phyloP scores from a whole-genome alignment of 1,140 invertebrate species.

The Papilio aristodemus region DNA sequence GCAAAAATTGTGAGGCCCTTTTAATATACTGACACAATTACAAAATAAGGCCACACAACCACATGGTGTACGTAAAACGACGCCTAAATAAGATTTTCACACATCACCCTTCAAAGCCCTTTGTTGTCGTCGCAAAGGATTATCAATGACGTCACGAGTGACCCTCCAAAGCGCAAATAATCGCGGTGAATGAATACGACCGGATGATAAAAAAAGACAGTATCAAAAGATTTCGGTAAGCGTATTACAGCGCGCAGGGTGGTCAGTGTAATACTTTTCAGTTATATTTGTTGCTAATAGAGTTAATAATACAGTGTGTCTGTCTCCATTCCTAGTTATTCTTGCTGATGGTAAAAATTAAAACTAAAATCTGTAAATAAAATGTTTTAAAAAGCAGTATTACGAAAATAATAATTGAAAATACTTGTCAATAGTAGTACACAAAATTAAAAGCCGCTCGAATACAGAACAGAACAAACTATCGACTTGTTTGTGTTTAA shows the following conservation, averaged over 20 bases:
- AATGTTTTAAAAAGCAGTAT: too few relatives aligned
- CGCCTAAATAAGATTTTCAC: slow-evolving; percentile 17
- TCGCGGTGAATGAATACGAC: slow-evolving; percentile 19
- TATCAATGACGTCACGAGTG: slow-evolving; percentile 27
- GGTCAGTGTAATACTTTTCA: slow-evolving; percentile 4
- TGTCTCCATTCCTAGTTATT: too few relatives aligned
- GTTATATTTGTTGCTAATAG: slow-evolving; percentile 10
- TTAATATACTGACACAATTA: slow-evolving; percentile 25
- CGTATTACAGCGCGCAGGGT: slow-evolving; percentile 19
- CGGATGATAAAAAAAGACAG: slow-evolving; percentile 24
- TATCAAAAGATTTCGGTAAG: slow-evolving; percentile 27
- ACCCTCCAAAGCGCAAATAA: slow-evolving; percentile 26
- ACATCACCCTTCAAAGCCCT: slow-evolving; percentile 23
- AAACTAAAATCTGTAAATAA: too few relatives aligned
- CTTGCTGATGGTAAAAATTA: too few relatives aligned
- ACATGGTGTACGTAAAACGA: slow-evolving; percentile 19
- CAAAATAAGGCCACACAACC: slow-evolving; percentile 19
- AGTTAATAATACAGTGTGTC: neutral
- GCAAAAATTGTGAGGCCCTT: slow-evolving; percentile 10
- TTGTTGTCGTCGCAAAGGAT: slow-evolving; percentile 22
- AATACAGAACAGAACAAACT: slow-evolving; percentile 55
- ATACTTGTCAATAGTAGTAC: slow-evolving; percentile 4
- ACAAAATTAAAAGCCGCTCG: slow-evolving; percentile 4
- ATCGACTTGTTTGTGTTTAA: slow-evolving; percentile 63
- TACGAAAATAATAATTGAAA: too few relatives aligned